Conservation (phyloP, 2,797 vertebrate genomes). For the Mallotus villosus region DNA sequence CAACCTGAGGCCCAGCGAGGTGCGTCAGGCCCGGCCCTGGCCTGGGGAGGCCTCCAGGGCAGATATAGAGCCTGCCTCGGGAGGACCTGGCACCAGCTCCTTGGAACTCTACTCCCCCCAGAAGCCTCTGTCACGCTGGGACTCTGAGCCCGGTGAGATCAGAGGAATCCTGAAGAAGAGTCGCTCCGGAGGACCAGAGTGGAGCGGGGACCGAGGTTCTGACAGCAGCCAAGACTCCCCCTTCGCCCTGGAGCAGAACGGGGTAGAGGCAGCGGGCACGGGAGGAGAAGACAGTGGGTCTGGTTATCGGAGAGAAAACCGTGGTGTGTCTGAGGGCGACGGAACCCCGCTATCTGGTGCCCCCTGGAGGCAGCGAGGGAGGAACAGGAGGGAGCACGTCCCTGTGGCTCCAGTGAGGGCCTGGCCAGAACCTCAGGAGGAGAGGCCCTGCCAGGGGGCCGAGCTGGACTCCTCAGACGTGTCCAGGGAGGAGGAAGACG, state of each 20-base stretch:
- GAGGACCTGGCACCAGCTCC: conserved; percentile 18
- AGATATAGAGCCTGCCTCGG: conserved; percentile 20
- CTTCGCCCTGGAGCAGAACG: conserved; percentile 43
- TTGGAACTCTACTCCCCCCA: conserved; percentile 20
- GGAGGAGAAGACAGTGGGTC: conserved; percentile 30
- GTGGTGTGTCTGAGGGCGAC: conserved; percentile 30
- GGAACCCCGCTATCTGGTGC: conserved; percentile 34
- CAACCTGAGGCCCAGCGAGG: conserved; percentile 75
- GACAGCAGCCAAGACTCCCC: conserved; percentile 26
- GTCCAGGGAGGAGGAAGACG: conserved; percentile 37
- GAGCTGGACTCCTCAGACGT: conserved; percentile 10
- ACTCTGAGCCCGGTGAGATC: conserved; percentile 55
- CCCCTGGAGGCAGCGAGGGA: conserved; percentile 66
- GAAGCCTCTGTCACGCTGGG: conserved; percentile 35
- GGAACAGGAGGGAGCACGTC: conserved; percentile 61
- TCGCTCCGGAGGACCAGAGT: conserved; percentile 36
- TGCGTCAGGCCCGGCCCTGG: conserved; percentile 53
- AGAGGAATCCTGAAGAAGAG: conserved; percentile 79
- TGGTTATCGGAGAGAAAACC: conserved; percentile 22
- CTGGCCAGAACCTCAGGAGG: conserved; percentile 40
- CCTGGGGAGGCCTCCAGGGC: conserved; percentile 12
- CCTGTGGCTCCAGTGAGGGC: conserved; percentile 36
- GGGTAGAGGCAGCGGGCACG: conserved; percentile 1
- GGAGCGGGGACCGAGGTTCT: conserved; percentile 31
- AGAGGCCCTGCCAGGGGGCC: conserved; percentile 7